These are phyloP conservation scores for Manis pentadactyla DNA, from an alignment of 2,797 vertebrate genomes.

Conservation along the genomic window DNA sequence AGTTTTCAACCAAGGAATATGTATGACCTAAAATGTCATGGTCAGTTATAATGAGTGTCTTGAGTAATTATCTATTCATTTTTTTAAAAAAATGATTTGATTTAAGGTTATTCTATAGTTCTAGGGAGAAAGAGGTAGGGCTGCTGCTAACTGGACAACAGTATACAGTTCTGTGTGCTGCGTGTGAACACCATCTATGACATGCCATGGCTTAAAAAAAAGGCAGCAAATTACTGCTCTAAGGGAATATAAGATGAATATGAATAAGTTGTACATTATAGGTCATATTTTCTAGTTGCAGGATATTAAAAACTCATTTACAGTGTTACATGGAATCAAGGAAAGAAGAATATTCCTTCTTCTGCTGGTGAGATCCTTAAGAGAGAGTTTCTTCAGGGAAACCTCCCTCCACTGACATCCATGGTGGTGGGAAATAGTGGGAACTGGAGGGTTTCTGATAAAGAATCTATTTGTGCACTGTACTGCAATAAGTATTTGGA, in stretches of 20 bases:
- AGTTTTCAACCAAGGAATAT: not conserved
- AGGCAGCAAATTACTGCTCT: not conserved
- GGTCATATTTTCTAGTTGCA: not conserved
- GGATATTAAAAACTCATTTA: constrained; percentile 34
- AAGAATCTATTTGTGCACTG: not conserved
- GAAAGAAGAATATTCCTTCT: not conserved
- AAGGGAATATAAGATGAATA: not conserved
- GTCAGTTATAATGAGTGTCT: not conserved
- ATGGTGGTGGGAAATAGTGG: not conserved
- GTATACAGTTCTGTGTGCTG: not conserved
- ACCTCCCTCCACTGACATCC: not conserved
- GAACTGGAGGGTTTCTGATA: not conserved
- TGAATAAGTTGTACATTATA: not conserved
- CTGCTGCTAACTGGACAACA: not conserved
- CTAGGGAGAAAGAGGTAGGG: not conserved
- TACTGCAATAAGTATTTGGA: not conserved
- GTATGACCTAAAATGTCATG: not conserved
- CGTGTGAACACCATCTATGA: not conserved
- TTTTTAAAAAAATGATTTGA: not conserved
- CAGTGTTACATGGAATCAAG: not conserved
- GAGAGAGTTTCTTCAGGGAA: not conserved
- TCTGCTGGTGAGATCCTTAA: not conserved
- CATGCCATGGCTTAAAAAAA: not conserved
- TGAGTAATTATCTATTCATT: not conserved
- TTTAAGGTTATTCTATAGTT: not conserved